Evolutionary conservation across 2,888 invertebrate species (phyloP), one percentile per base, ranked within the genome.

Genomic region (Platycheirus albimanus): DNA sequence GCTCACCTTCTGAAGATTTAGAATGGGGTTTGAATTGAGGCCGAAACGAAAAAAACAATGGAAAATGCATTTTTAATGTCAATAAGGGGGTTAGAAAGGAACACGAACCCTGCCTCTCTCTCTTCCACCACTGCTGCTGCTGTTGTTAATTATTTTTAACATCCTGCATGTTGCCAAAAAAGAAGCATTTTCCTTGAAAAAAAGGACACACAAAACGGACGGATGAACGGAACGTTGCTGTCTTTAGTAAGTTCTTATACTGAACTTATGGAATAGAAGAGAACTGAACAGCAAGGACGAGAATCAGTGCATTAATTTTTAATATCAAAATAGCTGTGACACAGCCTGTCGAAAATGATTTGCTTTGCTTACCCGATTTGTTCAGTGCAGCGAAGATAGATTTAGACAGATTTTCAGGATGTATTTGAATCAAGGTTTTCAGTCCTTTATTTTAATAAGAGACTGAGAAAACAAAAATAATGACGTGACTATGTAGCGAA

Each of bases 81-180:
- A 61, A 64, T 51, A 49, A 43, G 41, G 38, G 38, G 8, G n/a
- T n/a, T n/a, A 4, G 47, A 20, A 24, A 43, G 45, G 61, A 47
- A 71, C 19, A 24, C 33, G 49, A 38, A 45, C 43, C 43, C 45
- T 58, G 13, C 13, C n/a, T n/a, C n/a, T n/a, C n/a, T 28, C 3
- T 28, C 17, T 28, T 43, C 8, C 10, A 3, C 2, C 24, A 8
- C 11, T 15, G 8, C 17, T 61, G 24, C 13, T 71, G 24, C 58
- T 69, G 72, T 56, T 78, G 77, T 67, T 83, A 83, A 83, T 83
- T 83, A 83, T 83, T 83, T 78, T 77, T 43, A 74, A 70, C 83
- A 83, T 78, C 72, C 54, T 78, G 63, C 41, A 83, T 78, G 83
- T 45, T 83, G 78, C 78, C 72, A 78, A 78, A 78, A 71, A 71